Conservation (phyloP, 2,888 invertebrate genomes). For the Trissolcus brochymenae region DNA sequence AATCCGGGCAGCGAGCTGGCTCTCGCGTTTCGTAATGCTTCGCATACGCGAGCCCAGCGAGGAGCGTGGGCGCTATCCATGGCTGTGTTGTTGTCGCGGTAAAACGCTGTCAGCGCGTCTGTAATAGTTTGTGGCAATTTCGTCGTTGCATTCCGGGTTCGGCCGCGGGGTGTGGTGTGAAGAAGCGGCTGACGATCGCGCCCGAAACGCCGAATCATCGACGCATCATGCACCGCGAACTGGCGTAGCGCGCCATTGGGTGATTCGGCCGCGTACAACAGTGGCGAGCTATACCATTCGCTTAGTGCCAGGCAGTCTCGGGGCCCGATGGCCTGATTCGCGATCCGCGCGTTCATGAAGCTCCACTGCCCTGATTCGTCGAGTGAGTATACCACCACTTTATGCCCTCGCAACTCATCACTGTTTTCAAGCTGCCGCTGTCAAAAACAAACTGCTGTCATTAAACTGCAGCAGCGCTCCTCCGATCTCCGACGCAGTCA, state of each 20-base stretch:
- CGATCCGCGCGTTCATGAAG: slow-evolving; percentile 71
- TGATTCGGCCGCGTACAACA: slow-evolving; percentile 62
- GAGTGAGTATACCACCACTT: slow-evolving; percentile 67
- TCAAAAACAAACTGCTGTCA: not conserved
- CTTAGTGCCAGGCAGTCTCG: slow-evolving; percentile 61
- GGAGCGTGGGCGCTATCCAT: slow-evolving; percentile 40
- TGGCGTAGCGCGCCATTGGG: slow-evolving; percentile 62
- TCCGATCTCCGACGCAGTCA: not conserved
- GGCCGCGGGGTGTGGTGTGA: slow-evolving; percentile 57
- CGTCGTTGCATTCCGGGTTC: slow-evolving; percentile 27
- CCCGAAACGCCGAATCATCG: slow-evolving; percentile 41
- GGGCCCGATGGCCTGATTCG: slow-evolving; percentile 67
- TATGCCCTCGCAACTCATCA: not conserved
- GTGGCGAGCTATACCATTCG: slow-evolving; percentile 62
- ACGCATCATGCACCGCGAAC: slow-evolving; percentile 57
- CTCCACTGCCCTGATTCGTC: slow-evolving; percentile 74
- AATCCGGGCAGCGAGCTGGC: slow-evolving; percentile 56
- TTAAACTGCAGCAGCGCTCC: not conserved
- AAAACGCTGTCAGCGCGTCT: slow-evolving; percentile 7
- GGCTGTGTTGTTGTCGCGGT: slow-evolving; percentile 25
- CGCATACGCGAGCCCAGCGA: slow-evolving; percentile 46
- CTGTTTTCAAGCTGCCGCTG: too few relatives aligned
- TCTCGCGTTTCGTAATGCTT: slow-evolving; percentile 52
- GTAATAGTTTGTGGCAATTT: slow-evolving; percentile 13
- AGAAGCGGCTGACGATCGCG: slow-evolving; percentile 42